phyloP scores from a whole-genome alignment of 2,113 vertebrate genomes.

The Alexandromys fortis region DNA sequence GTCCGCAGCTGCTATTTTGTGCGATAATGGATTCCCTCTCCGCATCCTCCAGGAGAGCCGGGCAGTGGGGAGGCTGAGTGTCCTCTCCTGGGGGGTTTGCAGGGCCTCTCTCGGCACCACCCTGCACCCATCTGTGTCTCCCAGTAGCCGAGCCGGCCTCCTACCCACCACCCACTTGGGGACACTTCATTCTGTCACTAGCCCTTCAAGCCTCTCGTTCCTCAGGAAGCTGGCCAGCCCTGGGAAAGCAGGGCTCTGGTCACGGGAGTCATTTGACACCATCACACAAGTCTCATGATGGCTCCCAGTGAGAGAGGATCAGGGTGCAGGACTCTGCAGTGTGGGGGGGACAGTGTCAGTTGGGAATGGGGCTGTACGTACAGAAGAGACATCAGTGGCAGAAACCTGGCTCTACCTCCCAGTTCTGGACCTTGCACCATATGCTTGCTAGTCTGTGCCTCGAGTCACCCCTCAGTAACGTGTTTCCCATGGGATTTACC shows the following conservation, averaged over 20 bases:
- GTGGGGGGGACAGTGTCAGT: not conserved
- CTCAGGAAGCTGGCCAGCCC: not conserved
- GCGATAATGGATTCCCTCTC: constrained; percentile 69
- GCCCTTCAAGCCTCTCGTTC: not conserved
- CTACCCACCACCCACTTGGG: not conserved
- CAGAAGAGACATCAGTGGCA: not conserved
- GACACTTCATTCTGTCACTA: not conserved
- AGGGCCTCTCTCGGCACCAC: fast-evolving
- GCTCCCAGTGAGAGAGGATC: not conserved
- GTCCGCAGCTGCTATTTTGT: constrained; percentile 70
- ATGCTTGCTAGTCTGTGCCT: not conserved
- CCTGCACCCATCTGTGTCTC: not conserved
- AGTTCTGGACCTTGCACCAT: not conserved
- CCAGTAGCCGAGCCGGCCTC: not conserved
- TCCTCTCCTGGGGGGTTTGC: not conserved
- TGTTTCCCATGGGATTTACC: not conserved
- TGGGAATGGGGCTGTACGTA: too few species aligned
- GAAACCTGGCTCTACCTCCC: not conserved
- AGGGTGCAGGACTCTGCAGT: not conserved
- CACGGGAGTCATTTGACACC: not conserved
- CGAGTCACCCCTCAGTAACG: not conserved
- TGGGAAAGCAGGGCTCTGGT: not conserved
- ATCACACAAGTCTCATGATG: not conserved
- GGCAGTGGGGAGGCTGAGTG: not conserved
- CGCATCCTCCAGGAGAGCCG: not conserved